Conservation (phyloP, 2,113 vertebrate species). For the Albula goreensis region DNA sequence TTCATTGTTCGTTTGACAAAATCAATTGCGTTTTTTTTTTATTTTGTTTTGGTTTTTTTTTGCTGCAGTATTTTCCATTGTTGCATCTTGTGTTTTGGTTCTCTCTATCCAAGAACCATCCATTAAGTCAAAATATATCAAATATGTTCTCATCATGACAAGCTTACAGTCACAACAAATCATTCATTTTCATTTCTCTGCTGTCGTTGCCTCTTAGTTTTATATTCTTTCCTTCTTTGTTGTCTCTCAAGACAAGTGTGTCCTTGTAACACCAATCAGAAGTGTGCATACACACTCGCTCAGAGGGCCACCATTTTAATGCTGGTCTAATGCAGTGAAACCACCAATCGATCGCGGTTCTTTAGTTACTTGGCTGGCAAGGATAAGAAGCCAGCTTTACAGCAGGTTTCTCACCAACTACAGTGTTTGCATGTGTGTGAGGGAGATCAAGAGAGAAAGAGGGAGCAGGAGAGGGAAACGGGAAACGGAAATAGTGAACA, state of each 20-base stretch:
- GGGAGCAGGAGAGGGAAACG: slow-evolving; percentile 61
- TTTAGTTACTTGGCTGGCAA: slow-evolving; percentile 66
- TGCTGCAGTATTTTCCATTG: slow-evolving; percentile 28
- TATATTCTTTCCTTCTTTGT: slow-evolving; percentile 51
- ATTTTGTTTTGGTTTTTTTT: neutral
- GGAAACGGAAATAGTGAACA: slow-evolving; percentile 61
- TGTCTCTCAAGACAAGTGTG: slow-evolving; percentile 72
- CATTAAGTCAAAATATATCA: slow-evolving; percentile 79
- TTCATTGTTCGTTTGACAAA: slow-evolving; percentile 34
- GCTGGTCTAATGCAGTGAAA: slow-evolving; percentile 62
- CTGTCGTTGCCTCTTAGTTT: slow-evolving; percentile 51
- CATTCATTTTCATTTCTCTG: slow-evolving; percentile 65
- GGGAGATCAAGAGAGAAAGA: slow-evolving; percentile 70
- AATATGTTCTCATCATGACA: slow-evolving; percentile 87
- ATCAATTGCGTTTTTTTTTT: slow-evolving; percentile 33
- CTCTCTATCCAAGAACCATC: slow-evolving; percentile 61
- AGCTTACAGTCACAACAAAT: slow-evolving; percentile 90
- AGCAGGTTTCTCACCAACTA: slow-evolving; percentile 75
- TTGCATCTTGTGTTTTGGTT: slow-evolving; percentile 59
- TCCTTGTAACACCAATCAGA: slow-evolving; percentile 76
- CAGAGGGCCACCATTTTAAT: slow-evolving; percentile 61
- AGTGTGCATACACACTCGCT: slow-evolving; percentile 64
- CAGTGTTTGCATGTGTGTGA: slow-evolving; percentile 42
- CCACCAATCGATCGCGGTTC: slow-evolving; percentile 62
- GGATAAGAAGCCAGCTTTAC: slow-evolving; percentile 73